Evolutionary conservation across 35 echinoderm and acorn worm genomes (phyloP), one percentile per base, ranked within the genome.

Genomic region (Diadema setosum): DNA sequence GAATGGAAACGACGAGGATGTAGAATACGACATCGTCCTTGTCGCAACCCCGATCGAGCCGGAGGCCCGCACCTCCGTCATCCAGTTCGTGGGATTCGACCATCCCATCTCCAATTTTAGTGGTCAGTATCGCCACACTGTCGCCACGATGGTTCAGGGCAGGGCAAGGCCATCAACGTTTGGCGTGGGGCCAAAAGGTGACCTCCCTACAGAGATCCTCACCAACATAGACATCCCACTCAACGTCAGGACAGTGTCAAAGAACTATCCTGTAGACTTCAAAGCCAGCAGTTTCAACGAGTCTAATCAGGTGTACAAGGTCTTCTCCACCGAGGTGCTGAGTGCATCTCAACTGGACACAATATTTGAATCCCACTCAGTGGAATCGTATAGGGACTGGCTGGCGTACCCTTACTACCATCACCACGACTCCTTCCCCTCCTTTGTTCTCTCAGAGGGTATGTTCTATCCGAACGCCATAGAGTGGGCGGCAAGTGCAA

Each of bases 401-500:
- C 58, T 90, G 30, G 93, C 96, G 0, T 99, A 94, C 48, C 95
- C 96, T 18, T 61, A 90, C 56, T 99, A 99, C 65, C 46, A 39
- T 14, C 32, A 70, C 9, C 63, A 63, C 7, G 57, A 92, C 12
- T 63, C 57, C 1, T 58, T 95, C 33, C 81, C 96, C 9, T 39
- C 81, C 1, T 98, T 94, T 59, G 83, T 88, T n/a, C 33, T 98
- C 5, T 20, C 75, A 30, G 42, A 81, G 4, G 86, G 92, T 30
- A 21, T 91, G 30, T 94, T 85, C 78, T 92, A 98, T 70, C 70
- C 84, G 18, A 94, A 91, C 83, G 88, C 76, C 2, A 86, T 98
- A 2, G 96, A 98, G 52, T 98, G 96, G 96, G 96, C 88, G 2
- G 96, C 96, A 20, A 98, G 96, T 63, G 88, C 88, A 16, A 97